Conservation (phyloP, 2,113 vertebrate species). For the Pterocles gutturalis region DNA sequence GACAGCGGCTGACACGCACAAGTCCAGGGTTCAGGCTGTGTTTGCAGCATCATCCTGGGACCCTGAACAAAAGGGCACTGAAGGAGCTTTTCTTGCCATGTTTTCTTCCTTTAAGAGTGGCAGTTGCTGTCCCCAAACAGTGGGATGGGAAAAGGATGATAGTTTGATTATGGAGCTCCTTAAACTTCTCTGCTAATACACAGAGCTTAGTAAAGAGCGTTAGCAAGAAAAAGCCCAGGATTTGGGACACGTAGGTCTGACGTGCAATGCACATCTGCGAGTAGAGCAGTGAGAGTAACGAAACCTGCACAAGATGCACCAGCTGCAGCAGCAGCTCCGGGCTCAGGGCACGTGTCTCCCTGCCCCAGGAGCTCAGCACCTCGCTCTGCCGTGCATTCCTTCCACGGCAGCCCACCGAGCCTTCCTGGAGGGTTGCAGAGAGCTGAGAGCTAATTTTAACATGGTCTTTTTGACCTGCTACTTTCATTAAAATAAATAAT, state of each 20-base stretch:
- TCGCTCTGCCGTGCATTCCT: accelerated
- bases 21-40: neutral
- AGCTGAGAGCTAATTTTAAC: neutral
- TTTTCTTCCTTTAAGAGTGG: neutral
- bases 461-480: neutral
- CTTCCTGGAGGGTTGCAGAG: neutral
- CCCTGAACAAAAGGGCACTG: neutral
- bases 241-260: neutral
- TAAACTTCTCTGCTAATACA: neutral
- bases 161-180: neutral
- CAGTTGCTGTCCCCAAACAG: neutral
- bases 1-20: accelerated
- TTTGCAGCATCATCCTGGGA: neutral
- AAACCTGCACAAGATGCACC: accelerated
- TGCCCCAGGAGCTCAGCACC: neutral
- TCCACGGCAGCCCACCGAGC: neutral
- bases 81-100: neutral
- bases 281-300: neutral
- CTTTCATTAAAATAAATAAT: neutral
- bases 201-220: neutral
- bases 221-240: neutral
- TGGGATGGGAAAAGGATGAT: accelerated
- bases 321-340: neutral
- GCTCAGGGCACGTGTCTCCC: accelerated
- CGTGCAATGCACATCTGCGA: accelerated